A percentile compares a stretch with the other conserved stretches of the same genome.
phyloP scores from a whole-genome alignment of 1,140 invertebrate species.

The Nephila pilipes region DNA sequence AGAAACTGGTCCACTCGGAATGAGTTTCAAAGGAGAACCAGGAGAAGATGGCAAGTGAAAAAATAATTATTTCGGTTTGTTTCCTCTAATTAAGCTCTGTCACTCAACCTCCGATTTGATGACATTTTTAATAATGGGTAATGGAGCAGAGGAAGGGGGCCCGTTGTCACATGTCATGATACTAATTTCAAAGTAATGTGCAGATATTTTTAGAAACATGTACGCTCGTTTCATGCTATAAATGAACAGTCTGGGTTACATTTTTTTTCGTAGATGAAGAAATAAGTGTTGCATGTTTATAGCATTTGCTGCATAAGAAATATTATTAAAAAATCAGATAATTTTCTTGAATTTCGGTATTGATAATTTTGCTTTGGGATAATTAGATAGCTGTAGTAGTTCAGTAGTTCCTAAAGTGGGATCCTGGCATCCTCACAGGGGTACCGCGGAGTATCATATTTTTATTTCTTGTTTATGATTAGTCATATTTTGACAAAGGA shows the following conservation, averaged over 20 bases:
- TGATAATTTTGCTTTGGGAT: too few relatives aligned
- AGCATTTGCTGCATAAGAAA: too few relatives aligned
- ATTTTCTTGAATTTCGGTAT: too few relatives aligned
- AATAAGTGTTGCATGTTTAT: too few relatives aligned
- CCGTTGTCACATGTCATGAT: neutral
- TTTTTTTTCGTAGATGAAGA: too few relatives aligned
- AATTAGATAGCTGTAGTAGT: too few relatives aligned
- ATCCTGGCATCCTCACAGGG: too few relatives aligned
- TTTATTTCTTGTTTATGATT: too few relatives aligned
- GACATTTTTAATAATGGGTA: neutral
- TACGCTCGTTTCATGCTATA: neutral
- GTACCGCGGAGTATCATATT: too few relatives aligned
- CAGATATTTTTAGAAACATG: neutral
- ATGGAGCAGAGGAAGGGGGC: neutral
- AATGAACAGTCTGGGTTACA: neutral
- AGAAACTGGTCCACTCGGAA: slow-evolving; percentile 83
- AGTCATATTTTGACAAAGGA: too few relatives aligned
- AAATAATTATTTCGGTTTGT: neutral
- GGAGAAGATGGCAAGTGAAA: slow-evolving; percentile 85
- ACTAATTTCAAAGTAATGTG: neutral
- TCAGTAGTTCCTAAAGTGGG: too few relatives aligned
- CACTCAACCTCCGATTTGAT: neutral
- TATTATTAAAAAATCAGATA: too few relatives aligned
- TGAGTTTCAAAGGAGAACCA: slow-evolving; percentile 86
- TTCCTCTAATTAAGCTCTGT: neutral